Base-by-base conservation (phyloP, 2,888 invertebrate species). In the Pherbina coryleti region DNA sequence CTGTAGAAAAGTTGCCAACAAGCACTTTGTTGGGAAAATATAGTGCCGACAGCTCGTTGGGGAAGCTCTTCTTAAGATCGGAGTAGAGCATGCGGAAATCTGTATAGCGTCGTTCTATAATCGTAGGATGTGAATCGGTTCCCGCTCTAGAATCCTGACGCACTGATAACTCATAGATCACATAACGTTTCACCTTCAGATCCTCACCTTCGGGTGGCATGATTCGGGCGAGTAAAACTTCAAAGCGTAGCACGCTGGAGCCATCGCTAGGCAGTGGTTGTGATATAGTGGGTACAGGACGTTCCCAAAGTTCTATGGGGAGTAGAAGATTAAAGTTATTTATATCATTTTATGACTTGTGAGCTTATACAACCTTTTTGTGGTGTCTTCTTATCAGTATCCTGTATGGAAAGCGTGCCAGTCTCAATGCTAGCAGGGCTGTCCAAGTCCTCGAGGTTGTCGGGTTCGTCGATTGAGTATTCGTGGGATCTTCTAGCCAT, bases 51-150 rank as follows among this genome's bases (percentile, higher is more conserved):
- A 94, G 88, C 78, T 92, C 85, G 49, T 88, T 84, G 0, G 94
- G 92, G 86, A 91, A 90, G 70, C 92, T 92, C 79, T 92, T 92
- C 83, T 92, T 93, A 31, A 95, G 88, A 2, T 91, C 90, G 81
- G 91, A 91, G 85, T 93, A 94, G 3, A 95, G 90, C 79, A 92
- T 92, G 72, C 93, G 89, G 86, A 95, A 95, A 83, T 95, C 93
- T 8, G 94, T 94, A 86, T 95, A 95, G 82, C 95, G 91, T 73
- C 95, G 90, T 84, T 94, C 93, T 69, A 94, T 92, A 79, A 91
- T 91, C 0, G 92, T 93, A 22, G 94, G 93, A 81, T 92, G 91
- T 51, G 91, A 87, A 88, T 94, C 94, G 80, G 90, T 83, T 2
- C 78, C 77, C 37, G 79, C 87, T 22, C 90, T 89, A n/a, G 91